Conservation (phyloP, 2,113 vertebrate species). For the Pseudorhombus dupliciocellatus region DNA sequence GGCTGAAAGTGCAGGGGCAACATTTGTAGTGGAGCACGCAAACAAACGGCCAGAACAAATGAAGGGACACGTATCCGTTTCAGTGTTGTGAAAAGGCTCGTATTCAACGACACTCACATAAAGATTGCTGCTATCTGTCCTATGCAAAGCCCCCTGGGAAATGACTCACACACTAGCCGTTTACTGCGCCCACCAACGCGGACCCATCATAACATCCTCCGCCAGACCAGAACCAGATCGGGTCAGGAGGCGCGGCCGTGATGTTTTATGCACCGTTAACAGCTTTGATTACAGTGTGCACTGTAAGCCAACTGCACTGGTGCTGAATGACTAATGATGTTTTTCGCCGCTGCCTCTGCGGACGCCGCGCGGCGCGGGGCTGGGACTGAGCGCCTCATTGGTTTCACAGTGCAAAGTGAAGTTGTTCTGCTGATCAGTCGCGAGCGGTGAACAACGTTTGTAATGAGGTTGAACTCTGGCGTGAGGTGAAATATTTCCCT, state of each 20-base stretch:
- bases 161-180: constrained; percentile 41
- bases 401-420: constrained; percentile 14
- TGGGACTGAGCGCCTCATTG: constrained; percentile 11
- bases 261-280: constrained; percentile 51
- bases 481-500: constrained; percentile 2
- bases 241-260: constrained; percentile 27
- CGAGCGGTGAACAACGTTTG: constrained; percentile 10
- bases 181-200: constrained; percentile 24
- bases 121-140: constrained; percentile 54
- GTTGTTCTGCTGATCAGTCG: constrained; percentile 7
- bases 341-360: constrained; percentile 15
- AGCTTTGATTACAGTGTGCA: constrained; percentile 28
- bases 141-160: constrained; percentile 45
- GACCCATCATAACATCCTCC: constrained; percentile 43
- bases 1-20: constrained; percentile 33
- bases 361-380: constrained; percentile 4
- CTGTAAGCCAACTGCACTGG: not conserved
- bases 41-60: constrained; percentile 58
- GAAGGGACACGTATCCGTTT: constrained; percentile 59
- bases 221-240: constrained; percentile 28
- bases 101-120: constrained; percentile 25
- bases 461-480: constrained; percentile 8
- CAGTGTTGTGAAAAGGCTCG: constrained; percentile 34
- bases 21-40: constrained; percentile 34
- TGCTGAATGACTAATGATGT: constrained; percentile 20